These are phyloP conservation scores for Cartodere bifasciata DNA, from an alignment of 2,888 invertebrate genomes.

Conservation along the genomic window DNA sequence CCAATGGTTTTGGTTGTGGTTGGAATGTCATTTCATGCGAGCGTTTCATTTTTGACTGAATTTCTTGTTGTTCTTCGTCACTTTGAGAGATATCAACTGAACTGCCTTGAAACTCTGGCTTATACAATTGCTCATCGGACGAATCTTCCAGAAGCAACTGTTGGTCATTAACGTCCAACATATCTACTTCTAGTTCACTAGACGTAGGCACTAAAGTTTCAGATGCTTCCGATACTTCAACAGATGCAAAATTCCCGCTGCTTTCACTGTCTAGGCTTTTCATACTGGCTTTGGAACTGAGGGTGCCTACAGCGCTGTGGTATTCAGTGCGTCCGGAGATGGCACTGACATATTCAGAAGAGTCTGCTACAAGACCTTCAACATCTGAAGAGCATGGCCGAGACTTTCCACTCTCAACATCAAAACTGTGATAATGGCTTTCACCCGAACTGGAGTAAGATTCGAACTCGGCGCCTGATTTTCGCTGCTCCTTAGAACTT, in stretches of 20 bases:
- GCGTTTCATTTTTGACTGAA: constrained; percentile 67
- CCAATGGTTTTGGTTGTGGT: constrained; percentile 41
- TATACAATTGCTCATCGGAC: constrained; percentile 15
- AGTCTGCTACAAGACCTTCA: constrained; percentile 66
- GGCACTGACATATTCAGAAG: constrained; percentile 80
- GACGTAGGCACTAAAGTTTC: constrained; percentile 89
- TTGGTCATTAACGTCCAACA: constrained; percentile 50
- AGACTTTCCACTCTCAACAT: constrained; percentile 57
- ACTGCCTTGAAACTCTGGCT: constrained; percentile 32
- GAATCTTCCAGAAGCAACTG: constrained; percentile 34
- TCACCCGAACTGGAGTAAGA: constrained; percentile 78
- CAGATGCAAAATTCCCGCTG: constrained; percentile 77
- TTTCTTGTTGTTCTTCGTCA: constrained; percentile 38
- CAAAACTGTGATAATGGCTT: constrained; percentile 81
- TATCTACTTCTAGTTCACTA: constrained; percentile 64
- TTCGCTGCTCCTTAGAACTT: constrained; percentile 43
- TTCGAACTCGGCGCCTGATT: constrained; percentile 68
- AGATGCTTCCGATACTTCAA: constrained; percentile 83
- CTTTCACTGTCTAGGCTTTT: constrained; percentile 81
- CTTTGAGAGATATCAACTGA: constrained; percentile 44
- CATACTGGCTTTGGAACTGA: constrained; percentile 82
- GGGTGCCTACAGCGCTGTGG: constrained; percentile 73
- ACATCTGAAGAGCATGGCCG: constrained; percentile 79
- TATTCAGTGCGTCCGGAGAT: constrained; percentile 67
- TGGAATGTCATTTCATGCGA: constrained; percentile 85